A percentile compares a stretch with the other conserved stretches of the same genome.
Conservation (phyloP, 2,797 vertebrate genomes). For the Sebastes hopkinsi region DNA sequence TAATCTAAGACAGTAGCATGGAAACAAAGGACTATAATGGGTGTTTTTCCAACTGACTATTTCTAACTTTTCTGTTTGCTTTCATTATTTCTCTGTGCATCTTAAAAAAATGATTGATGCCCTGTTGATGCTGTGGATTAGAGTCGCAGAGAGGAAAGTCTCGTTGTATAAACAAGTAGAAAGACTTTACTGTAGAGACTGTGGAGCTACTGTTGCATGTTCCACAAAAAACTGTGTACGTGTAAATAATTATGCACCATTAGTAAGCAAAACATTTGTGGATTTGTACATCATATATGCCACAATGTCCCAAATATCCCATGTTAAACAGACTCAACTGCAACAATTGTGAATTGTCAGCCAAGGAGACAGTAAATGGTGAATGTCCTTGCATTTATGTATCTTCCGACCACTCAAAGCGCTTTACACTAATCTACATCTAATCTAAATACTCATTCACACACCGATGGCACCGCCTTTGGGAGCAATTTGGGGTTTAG, state of each 20-base stretch:
- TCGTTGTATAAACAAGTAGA: neutral
- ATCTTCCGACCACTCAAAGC: neutral
- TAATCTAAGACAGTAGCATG: conserved; percentile 33
- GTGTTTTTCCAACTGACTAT: conserved; percentile 1
- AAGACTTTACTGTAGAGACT: neutral
- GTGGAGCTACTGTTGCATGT: neutral
- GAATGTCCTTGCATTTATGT: neutral
- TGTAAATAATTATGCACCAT: neutral
- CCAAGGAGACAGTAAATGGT: neutral
- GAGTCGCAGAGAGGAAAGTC: neutral
- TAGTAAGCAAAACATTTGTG: neutral
- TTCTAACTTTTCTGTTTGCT: conserved; percentile 33
- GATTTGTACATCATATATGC: neutral
- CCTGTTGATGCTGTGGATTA: neutral
- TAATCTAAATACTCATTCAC: neutral
- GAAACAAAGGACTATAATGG: conserved; percentile 46
- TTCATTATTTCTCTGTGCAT: neutral
- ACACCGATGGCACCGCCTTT: neutral
- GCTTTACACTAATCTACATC: neutral
- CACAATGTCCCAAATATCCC: neutral
- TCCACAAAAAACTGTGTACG: neutral
- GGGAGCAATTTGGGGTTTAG: neutral
- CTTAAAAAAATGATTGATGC: conserved; percentile 7
- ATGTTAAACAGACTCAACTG: neutral
- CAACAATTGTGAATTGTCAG: neutral